phyloP scores from a whole-genome alignment of 2,797 vertebrate species.

The Sphenodon punctatus region DNA sequence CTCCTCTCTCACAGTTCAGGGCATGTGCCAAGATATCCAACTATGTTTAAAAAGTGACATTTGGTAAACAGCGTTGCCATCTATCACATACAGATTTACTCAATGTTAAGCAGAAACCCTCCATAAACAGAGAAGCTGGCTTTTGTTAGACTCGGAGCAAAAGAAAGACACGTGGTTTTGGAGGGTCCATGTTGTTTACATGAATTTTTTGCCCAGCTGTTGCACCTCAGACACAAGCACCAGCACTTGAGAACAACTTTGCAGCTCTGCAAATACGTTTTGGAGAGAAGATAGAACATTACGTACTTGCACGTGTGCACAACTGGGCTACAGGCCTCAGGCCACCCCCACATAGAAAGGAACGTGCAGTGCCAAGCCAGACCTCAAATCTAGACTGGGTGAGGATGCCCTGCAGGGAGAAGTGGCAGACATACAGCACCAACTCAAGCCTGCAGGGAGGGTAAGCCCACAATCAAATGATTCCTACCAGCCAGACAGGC shows the following conservation, averaged over 20 bases:
- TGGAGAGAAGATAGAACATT: background rate
- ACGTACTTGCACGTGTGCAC: background rate
- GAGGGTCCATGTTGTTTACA: constrained; percentile 1
- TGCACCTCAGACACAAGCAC: background rate
- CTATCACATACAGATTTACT: constrained; percentile 2
- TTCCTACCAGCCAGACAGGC: too few species aligned
- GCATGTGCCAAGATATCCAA: constrained; percentile 68
- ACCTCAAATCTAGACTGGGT: too few species aligned
- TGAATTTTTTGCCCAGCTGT: constrained; percentile 49
- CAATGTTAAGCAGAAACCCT: constrained; percentile 64
- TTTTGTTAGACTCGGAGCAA: constrained; percentile 28
- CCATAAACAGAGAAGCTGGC: constrained; percentile 34
- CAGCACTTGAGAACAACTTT: background rate
- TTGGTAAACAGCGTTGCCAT: constrained; percentile 68
- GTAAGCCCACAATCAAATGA: too few species aligned
- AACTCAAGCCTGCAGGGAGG: too few species aligned
- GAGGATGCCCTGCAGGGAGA: too few species aligned
- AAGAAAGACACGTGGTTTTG: constrained; percentile 48
- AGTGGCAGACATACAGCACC: too few species aligned
- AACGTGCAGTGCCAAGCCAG: too few species aligned
- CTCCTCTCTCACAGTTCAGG: constrained; percentile 53
- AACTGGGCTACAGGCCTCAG: too few species aligned
- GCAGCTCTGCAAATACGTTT: background rate
- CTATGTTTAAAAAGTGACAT: constrained; percentile 45
- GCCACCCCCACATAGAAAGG: too few species aligned